These are phyloP conservation scores for Drosophila phalerata DNA, from an alignment of 2,888 invertebrate species.

Conservation along the genomic window DNA sequence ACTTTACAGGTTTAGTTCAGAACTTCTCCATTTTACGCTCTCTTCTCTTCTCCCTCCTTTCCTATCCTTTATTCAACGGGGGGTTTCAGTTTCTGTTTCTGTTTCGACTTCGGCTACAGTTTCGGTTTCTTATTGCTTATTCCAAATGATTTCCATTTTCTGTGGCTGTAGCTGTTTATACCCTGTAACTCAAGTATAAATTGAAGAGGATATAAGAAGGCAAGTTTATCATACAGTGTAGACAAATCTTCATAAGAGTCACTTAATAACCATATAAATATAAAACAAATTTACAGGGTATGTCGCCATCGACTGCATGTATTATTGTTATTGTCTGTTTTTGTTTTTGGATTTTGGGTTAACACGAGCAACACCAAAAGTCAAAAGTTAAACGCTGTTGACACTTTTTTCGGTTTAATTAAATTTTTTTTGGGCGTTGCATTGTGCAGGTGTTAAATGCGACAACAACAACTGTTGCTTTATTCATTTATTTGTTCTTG, in stretches of 20 bases:
- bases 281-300: constrained; percentile 7
- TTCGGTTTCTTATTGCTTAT: constrained; percentile 20
- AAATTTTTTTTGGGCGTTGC: constrained; percentile 49
- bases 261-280: neutral
- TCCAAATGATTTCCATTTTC: constrained; percentile 42
- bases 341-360: constrained; percentile 25
- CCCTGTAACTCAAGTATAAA: neutral
- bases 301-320: neutral
- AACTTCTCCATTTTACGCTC: constrained; percentile 11
- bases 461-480: constrained; percentile 34
- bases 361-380: constrained; percentile 42
- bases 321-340: constrained; percentile 6
- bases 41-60: neutral
- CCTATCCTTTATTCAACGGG: too few species aligned
- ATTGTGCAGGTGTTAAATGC: constrained; percentile 63
- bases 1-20: constrained; percentile 63
- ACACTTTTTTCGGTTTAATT: constrained; percentile 68
- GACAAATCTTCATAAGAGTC: too few species aligned
- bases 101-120: constrained; percentile 5
- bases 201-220: neutral
- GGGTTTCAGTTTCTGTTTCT: too few species aligned
- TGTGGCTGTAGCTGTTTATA: constrained; percentile 16
- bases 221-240: too few species aligned
- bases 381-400: constrained; percentile 73
- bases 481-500: constrained; percentile 38